A percentile compares a stretch with the other conserved stretches of the same genome.
phyloP scores from a whole-genome alignment of 2,888 invertebrate genomes.

The Merodon equestris region DNA sequence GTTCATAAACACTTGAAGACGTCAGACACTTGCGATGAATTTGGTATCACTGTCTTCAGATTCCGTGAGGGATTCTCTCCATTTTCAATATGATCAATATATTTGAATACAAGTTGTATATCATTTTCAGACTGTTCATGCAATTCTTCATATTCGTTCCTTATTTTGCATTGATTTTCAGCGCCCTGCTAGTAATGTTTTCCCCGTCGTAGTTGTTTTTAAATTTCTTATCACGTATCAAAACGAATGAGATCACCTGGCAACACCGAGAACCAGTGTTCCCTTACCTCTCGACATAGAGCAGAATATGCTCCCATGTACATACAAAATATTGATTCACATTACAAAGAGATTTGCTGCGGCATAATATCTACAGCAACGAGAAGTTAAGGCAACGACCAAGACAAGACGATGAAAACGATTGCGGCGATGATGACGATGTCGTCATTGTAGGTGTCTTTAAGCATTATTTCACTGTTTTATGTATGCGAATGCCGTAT shows the following conservation, averaged over 20 bases:
- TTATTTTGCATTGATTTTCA: too few species aligned
- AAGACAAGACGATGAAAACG: slow-evolving; percentile 1
- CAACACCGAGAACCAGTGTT: slow-evolving; percentile 30
- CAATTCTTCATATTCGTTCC: too few species aligned
- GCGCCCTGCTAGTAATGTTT: too few species aligned
- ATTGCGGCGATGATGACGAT: slow-evolving; percentile 14
- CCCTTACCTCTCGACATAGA: slow-evolving; percentile 16
- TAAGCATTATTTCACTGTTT: slow-evolving; percentile 9
- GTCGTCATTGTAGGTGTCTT: slow-evolving; percentile 62
- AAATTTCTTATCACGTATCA: slow-evolving; percentile 22
- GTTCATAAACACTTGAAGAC: too few species aligned
- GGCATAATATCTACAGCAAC: background rate
- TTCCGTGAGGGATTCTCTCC: too few species aligned
- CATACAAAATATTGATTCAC: slow-evolving; percentile 60
- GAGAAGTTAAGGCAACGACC: too few species aligned
- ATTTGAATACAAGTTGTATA: too few species aligned
- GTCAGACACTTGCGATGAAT: too few species aligned
- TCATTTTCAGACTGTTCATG: too few species aligned
- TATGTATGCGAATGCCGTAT: slow-evolving; percentile 42
- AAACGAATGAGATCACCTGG: slow-evolving; percentile 42
- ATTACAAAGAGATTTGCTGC: slow-evolving; percentile 39
- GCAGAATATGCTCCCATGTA: slow-evolving; percentile 18
- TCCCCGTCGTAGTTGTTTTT: background rate
- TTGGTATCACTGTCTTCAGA: too few species aligned
- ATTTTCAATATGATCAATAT: too few species aligned